Percentiles rank a stretch among this genome's conserved stretches.
phyloP scores from a whole-genome alignment of 1,140 invertebrate species.

The Formica exsecta region DNA sequence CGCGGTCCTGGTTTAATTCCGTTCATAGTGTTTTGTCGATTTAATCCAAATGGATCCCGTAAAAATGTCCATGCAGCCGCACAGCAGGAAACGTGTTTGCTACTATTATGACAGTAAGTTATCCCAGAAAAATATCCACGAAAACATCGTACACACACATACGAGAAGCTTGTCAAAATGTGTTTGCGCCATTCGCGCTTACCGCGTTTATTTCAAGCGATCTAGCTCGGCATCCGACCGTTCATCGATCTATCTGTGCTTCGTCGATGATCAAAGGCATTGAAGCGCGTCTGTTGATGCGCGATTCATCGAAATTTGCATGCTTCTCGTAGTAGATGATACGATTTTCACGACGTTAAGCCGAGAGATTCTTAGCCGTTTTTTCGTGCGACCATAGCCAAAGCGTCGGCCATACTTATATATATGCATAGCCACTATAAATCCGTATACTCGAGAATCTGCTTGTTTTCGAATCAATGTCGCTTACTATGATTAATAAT shows the following conservation, averaged over 20 bases:
- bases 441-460: slow-evolving; percentile 70
- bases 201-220: slow-evolving; percentile 35
- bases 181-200: slow-evolving; percentile 70
- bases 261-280: no score
- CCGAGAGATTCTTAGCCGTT: slow-evolving; percentile 75
- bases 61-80: slow-evolving; percentile 91
- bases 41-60: slow-evolving; percentile 61
- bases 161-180: slow-evolving; percentile 76
- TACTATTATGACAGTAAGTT: slow-evolving; percentile 99
- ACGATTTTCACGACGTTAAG: slow-evolving; percentile 79
- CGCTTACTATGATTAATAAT: slow-evolving; percentile 5
- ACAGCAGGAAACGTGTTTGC: slow-evolving; percentile 97
- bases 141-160: slow-evolving; percentile 59
- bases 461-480: slow-evolving; percentile 35
- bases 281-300: background rate
- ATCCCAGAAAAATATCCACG: slow-evolving; percentile 60
- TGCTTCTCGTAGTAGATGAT: slow-evolving; percentile 16
- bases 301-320: background rate
- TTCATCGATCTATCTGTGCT: background rate
- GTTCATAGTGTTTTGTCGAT: slow-evolving; percentile 68
- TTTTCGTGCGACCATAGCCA: slow-evolving; percentile 79
- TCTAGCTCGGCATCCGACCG: background rate
- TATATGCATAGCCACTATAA: slow-evolving; percentile 49
- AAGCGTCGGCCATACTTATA: slow-evolving; percentile 81
- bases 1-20: slow-evolving; percentile 80